phyloP scores from a whole-genome alignment of 1,140 invertebrate genomes.

The Goniozus legneri region DNA sequence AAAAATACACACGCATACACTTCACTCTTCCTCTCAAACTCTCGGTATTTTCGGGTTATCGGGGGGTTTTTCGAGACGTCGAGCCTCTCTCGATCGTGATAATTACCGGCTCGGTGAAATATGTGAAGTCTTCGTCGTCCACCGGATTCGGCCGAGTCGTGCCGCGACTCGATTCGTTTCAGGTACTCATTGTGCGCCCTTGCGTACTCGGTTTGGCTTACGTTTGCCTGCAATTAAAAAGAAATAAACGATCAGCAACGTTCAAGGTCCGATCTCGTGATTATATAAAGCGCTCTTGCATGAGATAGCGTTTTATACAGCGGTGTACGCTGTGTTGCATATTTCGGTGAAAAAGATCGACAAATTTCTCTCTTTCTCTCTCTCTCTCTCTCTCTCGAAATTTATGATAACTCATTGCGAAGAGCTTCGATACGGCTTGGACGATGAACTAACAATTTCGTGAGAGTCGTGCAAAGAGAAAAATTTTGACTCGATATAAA shows the following conservation, averaged over 20 bases:
- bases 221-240: slow-evolving; percentile 48
- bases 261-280: no score
- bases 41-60: not conserved
- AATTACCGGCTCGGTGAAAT: slow-evolving; percentile 46
- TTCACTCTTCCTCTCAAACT: not conserved
- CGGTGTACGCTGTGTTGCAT: no score
- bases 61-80: no score
- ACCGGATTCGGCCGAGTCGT: slow-evolving; percentile 27
- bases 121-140: slow-evolving; percentile 44
- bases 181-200: slow-evolving; percentile 54
- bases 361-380: not conserved
- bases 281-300: slow-evolving; percentile 2
- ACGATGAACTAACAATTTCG: no score
- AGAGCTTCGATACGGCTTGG: no score
- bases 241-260: no score
- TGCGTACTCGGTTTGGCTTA: slow-evolving; percentile 53
- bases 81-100: no score
- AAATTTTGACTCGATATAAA: no score
- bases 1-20: slow-evolving; percentile 13
- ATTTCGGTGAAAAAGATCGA: no score
- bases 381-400: no score
- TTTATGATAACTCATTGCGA: no score
- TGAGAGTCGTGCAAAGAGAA: no score
- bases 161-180: slow-evolving; percentile 40
- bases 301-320: slow-evolving; percentile 12